A percentile compares a stretch with the other conserved stretches of the same genome.
Evolutionary conservation across 2,888 invertebrate genomes (phyloP).

Genomic region (Polyploca ridens): DNA sequence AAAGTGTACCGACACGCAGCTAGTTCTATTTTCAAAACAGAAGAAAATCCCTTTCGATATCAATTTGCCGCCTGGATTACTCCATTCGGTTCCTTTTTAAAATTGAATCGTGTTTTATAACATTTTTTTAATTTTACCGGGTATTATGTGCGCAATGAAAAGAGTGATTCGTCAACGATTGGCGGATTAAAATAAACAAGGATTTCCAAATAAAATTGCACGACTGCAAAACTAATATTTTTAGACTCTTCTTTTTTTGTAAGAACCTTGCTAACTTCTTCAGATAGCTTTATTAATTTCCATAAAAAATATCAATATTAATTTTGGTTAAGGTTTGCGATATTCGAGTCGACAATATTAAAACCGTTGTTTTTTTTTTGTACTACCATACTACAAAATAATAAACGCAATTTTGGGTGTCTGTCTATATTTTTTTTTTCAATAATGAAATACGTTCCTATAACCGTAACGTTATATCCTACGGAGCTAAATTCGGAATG

Average conservation of each 20-base stretch:
- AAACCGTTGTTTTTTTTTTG: not conserved
- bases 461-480: constrained; percentile 53
- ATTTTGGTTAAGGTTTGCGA: not conserved
- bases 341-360: not conserved
- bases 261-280: not conserved
- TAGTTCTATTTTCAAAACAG: constrained; percentile 80
- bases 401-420: not conserved
- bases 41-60: constrained; percentile 80
- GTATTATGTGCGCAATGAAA: constrained; percentile 33
- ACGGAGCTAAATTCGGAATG: constrained; percentile 58
- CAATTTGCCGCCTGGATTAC: constrained; percentile 80
- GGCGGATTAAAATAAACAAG: constrained; percentile 12
- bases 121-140: constrained; percentile 53
- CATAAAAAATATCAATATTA: too few relatives aligned
- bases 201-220: not conserved
- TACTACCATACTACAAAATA: not conserved
- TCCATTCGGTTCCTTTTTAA: constrained; percentile 59
- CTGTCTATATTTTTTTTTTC: not conserved
- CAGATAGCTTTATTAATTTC: too few relatives aligned
- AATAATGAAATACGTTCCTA: constrained; percentile 24
- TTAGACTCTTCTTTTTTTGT: not conserved
- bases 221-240: not conserved
- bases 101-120: constrained; percentile 61
- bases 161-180: constrained; percentile 29
- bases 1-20: constrained; percentile 67